Percentiles rank a stretch among this genome's conserved stretches.
Evolutionary conservation across 2,113 vertebrate genomes (phyloP).

Genomic region (Vulpes lagopus): DNA sequence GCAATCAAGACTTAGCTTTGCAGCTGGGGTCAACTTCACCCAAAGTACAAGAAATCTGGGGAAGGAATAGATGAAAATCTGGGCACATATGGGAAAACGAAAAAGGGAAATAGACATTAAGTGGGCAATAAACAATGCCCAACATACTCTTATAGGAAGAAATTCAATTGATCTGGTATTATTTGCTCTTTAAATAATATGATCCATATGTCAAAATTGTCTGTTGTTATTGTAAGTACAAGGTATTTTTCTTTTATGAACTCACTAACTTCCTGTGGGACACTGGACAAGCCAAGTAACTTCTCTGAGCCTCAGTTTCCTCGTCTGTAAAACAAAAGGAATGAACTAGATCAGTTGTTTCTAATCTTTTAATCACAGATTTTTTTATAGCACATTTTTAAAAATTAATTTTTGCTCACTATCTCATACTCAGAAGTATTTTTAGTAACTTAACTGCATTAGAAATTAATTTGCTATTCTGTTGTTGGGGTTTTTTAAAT

Average conservation of each 20-base stretch:
- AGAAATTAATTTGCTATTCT: constrained; percentile 44
- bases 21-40: not conserved
- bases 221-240: not conserved
- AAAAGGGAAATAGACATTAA: not conserved
- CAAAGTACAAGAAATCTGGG: not conserved
- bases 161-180: not conserved
- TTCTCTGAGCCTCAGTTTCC: constrained; percentile 70
- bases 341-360: constrained; percentile 61
- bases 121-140: not conserved
- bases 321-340: constrained; percentile 71
- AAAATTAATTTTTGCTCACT: constrained; percentile 34
- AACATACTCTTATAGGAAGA: not conserved
- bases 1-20: not conserved
- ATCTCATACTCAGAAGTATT: constrained; percentile 46
- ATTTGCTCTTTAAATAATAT: constrained; percentile 42
- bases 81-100: not conserved
- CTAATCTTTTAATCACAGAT: constrained; percentile 50
- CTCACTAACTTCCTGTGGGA: constrained; percentile 68
- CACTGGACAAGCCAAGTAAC: constrained; percentile 69
- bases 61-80: not conserved
- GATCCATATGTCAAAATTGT: not conserved
- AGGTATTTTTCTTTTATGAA: constrained; percentile 55
- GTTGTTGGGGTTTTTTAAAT: not conserved
- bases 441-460: constrained; percentile 24
- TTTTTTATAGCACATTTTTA: constrained; percentile 28